These are phyloP conservation scores for Drosophila saltans DNA, from an alignment of 1,140 invertebrate species.

Conservation along the genomic window DNA sequence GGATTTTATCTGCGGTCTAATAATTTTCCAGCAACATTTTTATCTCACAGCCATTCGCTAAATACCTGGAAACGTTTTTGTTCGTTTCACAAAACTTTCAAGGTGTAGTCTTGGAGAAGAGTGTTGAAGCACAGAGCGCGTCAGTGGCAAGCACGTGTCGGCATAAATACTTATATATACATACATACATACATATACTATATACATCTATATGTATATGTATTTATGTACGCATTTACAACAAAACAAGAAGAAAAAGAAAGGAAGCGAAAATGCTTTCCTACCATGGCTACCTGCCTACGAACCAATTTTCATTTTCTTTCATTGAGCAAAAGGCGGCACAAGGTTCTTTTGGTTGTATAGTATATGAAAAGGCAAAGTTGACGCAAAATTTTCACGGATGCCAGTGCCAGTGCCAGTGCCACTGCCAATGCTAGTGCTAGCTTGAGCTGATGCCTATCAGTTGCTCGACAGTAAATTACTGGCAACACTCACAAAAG, in stretches of 20 bases:
- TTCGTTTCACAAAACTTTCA: constrained; percentile 21
- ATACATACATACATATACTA: no score
- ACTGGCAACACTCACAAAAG: constrained; percentile 19
- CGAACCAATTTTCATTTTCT: constrained; percentile 6
- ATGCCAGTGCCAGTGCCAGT: neutral
- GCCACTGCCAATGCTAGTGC: neutral
- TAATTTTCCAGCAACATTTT: constrained; percentile 63
- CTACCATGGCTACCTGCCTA: neutral
- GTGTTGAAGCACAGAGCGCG: neutral
- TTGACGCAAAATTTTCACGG: constrained; percentile 17
- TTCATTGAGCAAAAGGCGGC: neutral
- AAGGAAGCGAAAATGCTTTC: neutral
- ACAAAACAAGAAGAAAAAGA: neutral
- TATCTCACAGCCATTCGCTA: constrained; percentile 46
- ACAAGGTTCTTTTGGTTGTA: no score
- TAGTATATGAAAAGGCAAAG: constrained; percentile 10
- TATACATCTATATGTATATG: no score
- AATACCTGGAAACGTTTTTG: constrained; percentile 48
- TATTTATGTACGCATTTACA: neutral
- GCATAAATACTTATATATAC: neutral
- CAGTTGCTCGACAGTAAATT: constrained; percentile 22
- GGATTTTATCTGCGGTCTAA: constrained; percentile 68
- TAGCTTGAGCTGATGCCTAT: constrained; percentile 17
- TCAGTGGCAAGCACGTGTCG: constrained; percentile 15
- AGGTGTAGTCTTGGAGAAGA: neutral